Conservation (phyloP, 2,113 vertebrate species). For the Microtus ochrogaster region DNA sequence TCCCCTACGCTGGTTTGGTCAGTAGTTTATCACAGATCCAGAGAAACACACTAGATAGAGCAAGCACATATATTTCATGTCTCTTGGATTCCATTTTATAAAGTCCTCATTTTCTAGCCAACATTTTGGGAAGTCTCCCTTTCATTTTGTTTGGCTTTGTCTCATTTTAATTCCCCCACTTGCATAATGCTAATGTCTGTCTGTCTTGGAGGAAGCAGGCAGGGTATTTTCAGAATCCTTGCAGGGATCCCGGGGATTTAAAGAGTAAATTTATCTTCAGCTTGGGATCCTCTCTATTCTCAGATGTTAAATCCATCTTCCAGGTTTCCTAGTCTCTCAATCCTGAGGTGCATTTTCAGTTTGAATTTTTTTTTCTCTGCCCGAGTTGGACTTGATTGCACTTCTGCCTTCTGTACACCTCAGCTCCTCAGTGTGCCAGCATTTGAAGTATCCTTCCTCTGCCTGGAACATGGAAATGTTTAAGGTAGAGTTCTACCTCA, state of each 20-base stretch:
- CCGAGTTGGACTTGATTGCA: not conserved
- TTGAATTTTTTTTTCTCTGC: not conserved
- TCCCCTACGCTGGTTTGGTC: not conserved
- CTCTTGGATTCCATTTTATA: constrained; percentile 22
- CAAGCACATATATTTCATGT: not conserved
- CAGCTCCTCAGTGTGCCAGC: not conserved
- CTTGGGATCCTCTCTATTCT: not conserved
- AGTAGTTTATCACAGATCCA: not conserved
- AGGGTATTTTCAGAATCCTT: constrained; percentile 31
- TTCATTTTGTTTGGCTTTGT: constrained; percentile 29
- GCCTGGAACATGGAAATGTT: not conserved
- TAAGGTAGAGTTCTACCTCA: not conserved
- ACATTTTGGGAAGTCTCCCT: not conserved
- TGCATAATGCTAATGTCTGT: not conserved
- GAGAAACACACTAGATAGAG: not conserved
- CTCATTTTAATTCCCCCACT: not conserved
- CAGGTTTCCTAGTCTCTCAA: constrained; percentile 54
- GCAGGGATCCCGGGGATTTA: not conserved
- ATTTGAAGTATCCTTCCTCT: not conserved
- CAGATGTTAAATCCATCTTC: constrained; percentile 50
- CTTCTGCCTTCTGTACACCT: not conserved
- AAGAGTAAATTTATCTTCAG: constrained; percentile 52
- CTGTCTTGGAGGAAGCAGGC: not conserved
- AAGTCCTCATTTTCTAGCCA: not conserved
- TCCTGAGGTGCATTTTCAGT: constrained; percentile 22